Base-by-base conservation (phyloP, 2,888 invertebrate genomes). In the Hoplodrina ambigua region DNA sequence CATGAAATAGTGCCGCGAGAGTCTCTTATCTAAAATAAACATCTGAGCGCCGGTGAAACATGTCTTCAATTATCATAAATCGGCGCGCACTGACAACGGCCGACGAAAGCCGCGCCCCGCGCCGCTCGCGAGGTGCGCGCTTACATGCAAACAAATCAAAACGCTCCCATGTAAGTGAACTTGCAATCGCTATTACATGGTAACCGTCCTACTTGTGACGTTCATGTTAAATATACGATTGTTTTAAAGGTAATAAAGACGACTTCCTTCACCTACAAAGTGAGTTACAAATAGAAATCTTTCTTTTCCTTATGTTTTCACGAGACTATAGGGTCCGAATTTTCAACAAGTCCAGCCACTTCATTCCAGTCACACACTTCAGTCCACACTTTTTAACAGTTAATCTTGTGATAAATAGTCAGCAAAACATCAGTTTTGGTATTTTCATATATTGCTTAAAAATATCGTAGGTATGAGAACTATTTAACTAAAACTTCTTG, bases 41-140 rank as follows among this genome's bases (percentile, higher is more conserved):
- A 95, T 96, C 95, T 90, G 93, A 93, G 90, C 92, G 92, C 92
- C 94, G 92, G 93, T 94, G 95, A 94, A 95, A 94, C 95, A 94
- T 93, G 95, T 92, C 94, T 96, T 96, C 94, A 95, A 96, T 96
- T 95, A 96, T 94, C 94, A 95, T 96, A 96, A 96, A 96, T 96
- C 95, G 94, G 92, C 91, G 89, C 86, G 89, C 88, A 90, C 92
- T 93, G 95, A 93, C 94, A 91, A 87, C 90, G 91, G 82, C 87
- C 91, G 92, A 92, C 89, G 92, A 92, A 91, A 92, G 90, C 91
- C 92, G 91, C 92, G 91, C 93, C 92, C 88, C 87, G 90, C 89
- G 85, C 88, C 87, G 20, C 62, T 79, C 85, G 85, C 86, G 86
- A 83, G 86, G 87, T 86, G 86, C 88, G 66, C 83, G 74, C 72